Conservation (phyloP, 2,797 vertebrate species). For the Amazonetta brasiliensis region DNA sequence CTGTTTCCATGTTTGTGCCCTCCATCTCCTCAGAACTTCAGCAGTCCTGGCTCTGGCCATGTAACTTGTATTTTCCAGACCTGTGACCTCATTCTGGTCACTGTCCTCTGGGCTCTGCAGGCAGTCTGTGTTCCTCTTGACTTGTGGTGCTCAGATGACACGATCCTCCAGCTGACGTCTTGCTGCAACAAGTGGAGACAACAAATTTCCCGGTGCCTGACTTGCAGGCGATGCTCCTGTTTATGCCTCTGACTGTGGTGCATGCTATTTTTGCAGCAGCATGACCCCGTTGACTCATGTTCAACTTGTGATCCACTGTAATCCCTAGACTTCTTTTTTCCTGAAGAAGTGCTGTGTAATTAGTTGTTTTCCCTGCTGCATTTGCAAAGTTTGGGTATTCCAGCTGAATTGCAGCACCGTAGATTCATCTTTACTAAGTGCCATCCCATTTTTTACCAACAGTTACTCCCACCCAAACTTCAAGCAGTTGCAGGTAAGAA, state of each 20-base stretch:
- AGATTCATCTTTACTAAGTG: neutral
- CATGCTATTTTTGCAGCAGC: neutral
- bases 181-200: neutral
- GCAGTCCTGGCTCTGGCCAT: neutral
- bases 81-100: neutral
- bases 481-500: neutral
- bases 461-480: neutral
- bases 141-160: neutral
- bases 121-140: neutral
- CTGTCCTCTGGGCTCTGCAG: neutral
- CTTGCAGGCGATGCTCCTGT: neutral
- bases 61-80: neutral
- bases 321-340: neutral
- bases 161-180: neutral
- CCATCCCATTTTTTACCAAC: neutral
- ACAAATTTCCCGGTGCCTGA: neutral
- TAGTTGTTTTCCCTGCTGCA: neutral
- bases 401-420: neutral
- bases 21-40: neutral
- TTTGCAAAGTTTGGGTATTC: neutral
- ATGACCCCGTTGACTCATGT: neutral
- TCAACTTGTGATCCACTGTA: neutral
- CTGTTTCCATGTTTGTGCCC: neutral
- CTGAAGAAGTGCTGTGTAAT: neutral
- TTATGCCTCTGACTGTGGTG: neutral